Percentiles rank a stretch among this genome's conserved stretches.
These are phyloP conservation scores for Yponomeuta plumbellus DNA, from an alignment of 2,888 invertebrate species.

Conservation along the genomic window DNA sequence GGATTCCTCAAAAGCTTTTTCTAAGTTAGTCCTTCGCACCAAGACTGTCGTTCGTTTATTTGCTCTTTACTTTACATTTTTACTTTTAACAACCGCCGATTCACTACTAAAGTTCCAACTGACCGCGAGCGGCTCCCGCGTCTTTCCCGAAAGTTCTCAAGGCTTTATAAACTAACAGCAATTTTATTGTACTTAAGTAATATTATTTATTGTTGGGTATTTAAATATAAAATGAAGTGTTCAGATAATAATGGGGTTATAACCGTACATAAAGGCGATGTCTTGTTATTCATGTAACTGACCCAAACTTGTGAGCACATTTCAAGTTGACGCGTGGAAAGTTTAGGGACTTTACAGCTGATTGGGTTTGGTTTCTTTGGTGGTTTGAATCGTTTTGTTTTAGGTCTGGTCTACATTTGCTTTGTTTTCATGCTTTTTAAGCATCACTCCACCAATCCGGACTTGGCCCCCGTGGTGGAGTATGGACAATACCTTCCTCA, in stretches of 20 bases:
- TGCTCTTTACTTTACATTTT: conserved; percentile 51
- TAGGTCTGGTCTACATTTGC: no score
- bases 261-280: conserved; percentile 3
- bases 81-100: background rate
- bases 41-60: conserved; percentile 72
- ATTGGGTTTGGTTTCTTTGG: no score
- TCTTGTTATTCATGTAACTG: conserved; percentile 15
- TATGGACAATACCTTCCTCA: no score
- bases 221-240: conserved; percentile 65
- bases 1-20: conserved; percentile 97
- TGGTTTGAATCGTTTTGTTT: no score
- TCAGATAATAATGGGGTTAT: conserved; percentile 53
- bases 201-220: conserved; percentile 35
- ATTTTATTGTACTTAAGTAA: conserved; percentile 57
- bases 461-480: no score
- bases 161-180: conserved; percentile 50
- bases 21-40: conserved; percentile 80
- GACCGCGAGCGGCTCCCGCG: conserved; percentile 42
- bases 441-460: no score
- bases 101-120: conserved; percentile 27
- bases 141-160: conserved; percentile 41
- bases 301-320: conserved; percentile 58
- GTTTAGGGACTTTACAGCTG: no score
- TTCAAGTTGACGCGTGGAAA: conserved; percentile 35
- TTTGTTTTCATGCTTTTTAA: no score